A percentile compares a stretch with the other conserved stretches of the same genome.
Conservation (phyloP, 2,888 invertebrate genomes). For the Xylocampa areola region DNA sequence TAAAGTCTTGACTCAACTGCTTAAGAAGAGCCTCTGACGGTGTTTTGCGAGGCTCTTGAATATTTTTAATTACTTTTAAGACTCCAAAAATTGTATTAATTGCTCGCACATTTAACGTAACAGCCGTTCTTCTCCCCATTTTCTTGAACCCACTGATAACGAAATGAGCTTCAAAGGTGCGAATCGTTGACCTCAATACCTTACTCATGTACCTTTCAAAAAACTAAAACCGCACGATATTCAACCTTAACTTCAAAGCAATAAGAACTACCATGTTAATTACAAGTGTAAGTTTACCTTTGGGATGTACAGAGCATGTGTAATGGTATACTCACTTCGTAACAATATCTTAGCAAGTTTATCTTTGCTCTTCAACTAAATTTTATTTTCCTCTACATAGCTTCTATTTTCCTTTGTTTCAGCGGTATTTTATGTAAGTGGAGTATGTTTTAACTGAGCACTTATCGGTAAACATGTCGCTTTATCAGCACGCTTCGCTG, state of each 20-base stretch:
- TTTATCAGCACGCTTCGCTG: slow-evolving; percentile 58
- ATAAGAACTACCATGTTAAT: slow-evolving; percentile 2
- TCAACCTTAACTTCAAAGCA: not conserved
- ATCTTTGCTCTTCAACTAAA: slow-evolving; percentile 10
- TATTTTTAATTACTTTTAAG: too few relatives aligned
- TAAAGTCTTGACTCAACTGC: too few relatives aligned
- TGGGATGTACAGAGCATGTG: slow-evolving; percentile 41
- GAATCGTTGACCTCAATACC: slow-evolving; percentile 83
- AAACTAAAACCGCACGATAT: slow-evolving; percentile 24
- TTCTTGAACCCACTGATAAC: slow-evolving; percentile 81
- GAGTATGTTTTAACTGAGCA: slow-evolving; percentile 46
- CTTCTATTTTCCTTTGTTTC: slow-evolving; percentile 11
- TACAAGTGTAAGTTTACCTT: slow-evolving; percentile 15
- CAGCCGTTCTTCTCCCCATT: slow-evolving; percentile 73
- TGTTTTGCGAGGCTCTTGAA: too few relatives aligned
- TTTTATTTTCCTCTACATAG: fast-evolving
- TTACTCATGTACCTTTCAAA: slow-evolving; percentile 4
- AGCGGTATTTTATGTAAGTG: slow-evolving; percentile 4
- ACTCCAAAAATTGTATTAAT: slow-evolving; percentile 16
- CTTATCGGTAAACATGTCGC: slow-evolving; percentile 57
- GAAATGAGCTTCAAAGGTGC: slow-evolving; percentile 82
- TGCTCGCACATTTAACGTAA: slow-evolving; percentile 39
- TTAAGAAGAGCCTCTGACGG: too few relatives aligned
- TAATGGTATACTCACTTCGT: slow-evolving; percentile 55
- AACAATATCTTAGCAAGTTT: slow-evolving; percentile 52